Base-by-base conservation (phyloP, 2,797 vertebrate genomes). In the Sebastes nivosus region DNA sequence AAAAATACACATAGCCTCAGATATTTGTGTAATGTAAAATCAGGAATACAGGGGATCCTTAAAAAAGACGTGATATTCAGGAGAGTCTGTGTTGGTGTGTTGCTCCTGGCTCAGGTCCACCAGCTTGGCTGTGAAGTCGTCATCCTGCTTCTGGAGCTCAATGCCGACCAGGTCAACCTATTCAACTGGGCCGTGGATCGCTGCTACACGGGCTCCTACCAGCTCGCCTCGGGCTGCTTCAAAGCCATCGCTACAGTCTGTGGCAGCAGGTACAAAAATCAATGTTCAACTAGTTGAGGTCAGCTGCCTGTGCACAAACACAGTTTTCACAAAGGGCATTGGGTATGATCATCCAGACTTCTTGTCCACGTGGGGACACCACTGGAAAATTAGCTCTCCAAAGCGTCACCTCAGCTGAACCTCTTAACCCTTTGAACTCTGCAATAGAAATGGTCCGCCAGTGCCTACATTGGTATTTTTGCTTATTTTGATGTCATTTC, bases 111-210 rank as follows among this genome's bases (percentile, higher is more conserved):
- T 77, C 87, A 99, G 98, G 98, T 99, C 78, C 97, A 99, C 92
- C 97, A 98, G 30, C 97, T 99, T 81, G 98, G 98, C 88, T 99
- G 97, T 92, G 98, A 99, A 93, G 98, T 99, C 20, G 96, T 99
- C 20, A 96, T 99, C 79, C 95, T 99, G 81, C 94, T 99, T 32
- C 90, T 99, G 83, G 98, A 99, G 87, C 95, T 99, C 87, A 99
- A 99, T 87, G 95, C 97, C 42, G 98, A 99, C 93, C 98, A 99
- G 90, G 95, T 97, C 83, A 98, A 99, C 92, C 96, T 99, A 52
- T 99, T 99, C 90, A 99, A 99, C 82, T 99, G 98, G 98, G 98
- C 98, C 5, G 99, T 99, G 84, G 98, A 99, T 91, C 96, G 98
- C 64, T 99, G 98, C 93, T 99, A 98, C 85, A 99, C 97, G 1